phyloP scores from a whole-genome alignment of 2,113 vertebrate species.

The Chamaetylas fuelleborni region DNA sequence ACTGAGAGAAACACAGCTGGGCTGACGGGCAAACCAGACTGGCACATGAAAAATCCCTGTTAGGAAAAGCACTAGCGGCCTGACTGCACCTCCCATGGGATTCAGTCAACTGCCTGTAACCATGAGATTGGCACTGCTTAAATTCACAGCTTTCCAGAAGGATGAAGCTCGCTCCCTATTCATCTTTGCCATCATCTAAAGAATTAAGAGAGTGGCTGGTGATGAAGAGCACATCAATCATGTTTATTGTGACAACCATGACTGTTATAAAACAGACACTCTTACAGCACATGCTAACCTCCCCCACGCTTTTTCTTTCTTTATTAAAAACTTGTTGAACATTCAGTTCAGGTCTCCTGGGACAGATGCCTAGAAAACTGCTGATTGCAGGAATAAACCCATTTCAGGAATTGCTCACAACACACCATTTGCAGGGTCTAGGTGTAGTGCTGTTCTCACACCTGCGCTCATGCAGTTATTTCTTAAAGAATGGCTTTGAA shows the following conservation, averaged over 20 bases:
- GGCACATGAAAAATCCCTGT: not conserved
- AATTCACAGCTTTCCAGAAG: conserved; percentile 28
- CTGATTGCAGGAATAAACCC: not conserved
- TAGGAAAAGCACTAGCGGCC: not conserved
- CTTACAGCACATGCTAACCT: conserved; percentile 12
- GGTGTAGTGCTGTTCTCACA: not conserved
- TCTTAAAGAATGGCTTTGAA: not conserved
- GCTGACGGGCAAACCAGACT: not conserved
- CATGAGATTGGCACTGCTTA: conserved; percentile 13
- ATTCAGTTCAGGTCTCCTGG: not conserved
- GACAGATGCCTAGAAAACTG: not conserved
- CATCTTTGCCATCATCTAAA: conserved; percentile 45
- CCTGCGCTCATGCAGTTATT: not conserved
- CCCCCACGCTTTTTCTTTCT: not conserved
- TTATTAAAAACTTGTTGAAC: not conserved
- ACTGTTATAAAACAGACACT: conserved; percentile 59
- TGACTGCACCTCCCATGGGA: not conserved
- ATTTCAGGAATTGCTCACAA: not conserved
- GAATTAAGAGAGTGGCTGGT: conserved; percentile 47
- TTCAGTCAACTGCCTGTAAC: conserved; percentile 20
- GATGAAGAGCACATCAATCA: conserved; percentile 68
- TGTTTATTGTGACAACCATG: conserved; percentile 56
- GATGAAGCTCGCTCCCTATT: conserved; percentile 36
- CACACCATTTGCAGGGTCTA: not conserved
- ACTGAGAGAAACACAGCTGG: not conserved